These are phyloP conservation scores for Dysidea cf. avara DNA, from an alignment of 37 sponge, comb jelly and placozoan species.

Conservation along the genomic window DNA sequence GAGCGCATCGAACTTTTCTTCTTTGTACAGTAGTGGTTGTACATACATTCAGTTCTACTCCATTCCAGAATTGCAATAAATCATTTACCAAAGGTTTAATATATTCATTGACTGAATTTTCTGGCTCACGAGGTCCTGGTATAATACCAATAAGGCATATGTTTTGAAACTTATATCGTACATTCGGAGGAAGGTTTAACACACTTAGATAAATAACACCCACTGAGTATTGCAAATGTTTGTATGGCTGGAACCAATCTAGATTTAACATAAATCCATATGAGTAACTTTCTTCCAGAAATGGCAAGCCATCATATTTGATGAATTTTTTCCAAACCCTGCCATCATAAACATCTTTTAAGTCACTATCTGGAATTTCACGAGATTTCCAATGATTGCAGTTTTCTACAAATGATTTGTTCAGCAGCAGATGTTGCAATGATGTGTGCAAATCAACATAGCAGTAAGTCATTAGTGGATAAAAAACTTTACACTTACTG, in stretches of 20 bases:
- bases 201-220: not conserved
- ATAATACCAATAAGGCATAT: not conserved
- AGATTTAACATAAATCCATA: not conserved
- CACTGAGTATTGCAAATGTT: not conserved
- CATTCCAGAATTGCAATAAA: not conserved
- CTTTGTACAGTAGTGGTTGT: too few relatives aligned
- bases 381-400: conserved; percentile 41
- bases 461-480: conserved; percentile 50
- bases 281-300: too few relatives aligned
- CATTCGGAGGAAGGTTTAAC: not conserved
- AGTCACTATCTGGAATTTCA: not conserved
- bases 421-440: conserved; percentile 27
- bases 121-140: not conserved
- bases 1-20: conserved; percentile 29
- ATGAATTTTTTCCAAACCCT: too few relatives aligned
- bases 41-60: not conserved
- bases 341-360: too few relatives aligned
- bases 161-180: not conserved
- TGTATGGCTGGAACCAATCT: not conserved
- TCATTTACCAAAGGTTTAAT: not conserved
- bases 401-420: conserved; percentile 13
- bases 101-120: not conserved
- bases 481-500: conserved; percentile 9
- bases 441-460: conserved; percentile 14
- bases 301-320: too few relatives aligned